Evolutionary conservation across 1,140 invertebrate species (phyloP).

Genomic region (Pygmarrhopalites habei): DNA sequence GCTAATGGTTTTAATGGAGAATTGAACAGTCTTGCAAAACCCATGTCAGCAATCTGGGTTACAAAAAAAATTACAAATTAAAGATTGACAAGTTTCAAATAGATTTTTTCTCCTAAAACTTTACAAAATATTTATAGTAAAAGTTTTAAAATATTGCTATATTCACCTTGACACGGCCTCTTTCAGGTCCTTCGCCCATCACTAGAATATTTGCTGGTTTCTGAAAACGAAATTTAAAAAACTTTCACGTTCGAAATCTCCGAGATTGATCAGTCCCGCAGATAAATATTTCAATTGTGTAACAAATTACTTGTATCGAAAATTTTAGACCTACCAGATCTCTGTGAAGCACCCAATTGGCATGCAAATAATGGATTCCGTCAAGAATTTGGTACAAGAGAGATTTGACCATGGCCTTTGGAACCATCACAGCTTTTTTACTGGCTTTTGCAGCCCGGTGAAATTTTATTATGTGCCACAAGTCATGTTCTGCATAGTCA

Average conservation of each 20-base stretch:
- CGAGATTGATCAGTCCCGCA: too few species aligned
- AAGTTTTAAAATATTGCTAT: too few species aligned
- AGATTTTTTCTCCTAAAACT: too few species aligned
- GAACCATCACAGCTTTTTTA: slow-evolving; percentile 93
- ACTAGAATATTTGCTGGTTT: slow-evolving; percentile 99
- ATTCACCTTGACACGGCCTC: slow-evolving; percentile 96
- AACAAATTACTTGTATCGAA: too few species aligned
- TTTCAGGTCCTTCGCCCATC: slow-evolving; percentile 96
- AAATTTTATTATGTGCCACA: slow-evolving; percentile 99
- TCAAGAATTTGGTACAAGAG: slow-evolving; percentile 97
- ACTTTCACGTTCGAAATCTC: too few species aligned
- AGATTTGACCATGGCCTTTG: slow-evolving; percentile 97
- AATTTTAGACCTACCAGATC: slow-evolving; percentile 82
- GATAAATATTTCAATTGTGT: too few species aligned
- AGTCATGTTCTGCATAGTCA: slow-evolving; percentile 98
- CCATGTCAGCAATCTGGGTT: slow-evolving; percentile 99
- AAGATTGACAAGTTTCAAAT: too few species aligned
- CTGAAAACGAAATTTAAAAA: slow-evolving; percentile 44
- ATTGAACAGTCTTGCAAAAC: slow-evolving; percentile 98
- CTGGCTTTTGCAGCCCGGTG: slow-evolving; percentile 97
- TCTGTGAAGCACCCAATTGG: slow-evolving; percentile 98
- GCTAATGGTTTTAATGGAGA: slow-evolving; percentile 95
- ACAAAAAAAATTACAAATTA: too few species aligned
- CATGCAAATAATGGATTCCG: slow-evolving; percentile 98
- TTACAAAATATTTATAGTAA: too few species aligned